Base-by-base conservation (phyloP, 2,888 invertebrate genomes). In the Nysson spinosus region DNA sequence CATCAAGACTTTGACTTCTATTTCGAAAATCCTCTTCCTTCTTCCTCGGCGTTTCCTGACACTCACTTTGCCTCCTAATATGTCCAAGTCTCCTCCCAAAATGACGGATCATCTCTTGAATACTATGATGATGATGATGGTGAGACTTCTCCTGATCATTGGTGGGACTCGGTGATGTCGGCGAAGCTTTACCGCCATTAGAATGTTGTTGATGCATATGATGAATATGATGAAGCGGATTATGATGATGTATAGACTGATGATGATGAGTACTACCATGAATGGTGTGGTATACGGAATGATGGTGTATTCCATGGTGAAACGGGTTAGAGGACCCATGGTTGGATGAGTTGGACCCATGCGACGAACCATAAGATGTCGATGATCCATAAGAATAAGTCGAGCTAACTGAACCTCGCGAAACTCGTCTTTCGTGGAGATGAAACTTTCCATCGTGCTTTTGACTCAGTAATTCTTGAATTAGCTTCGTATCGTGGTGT, bases 1-100 rank as follows among this genome's bases (percentile, higher is more conserved):
- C 90, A 84, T 95, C 95, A 74, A 95, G 88, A 43, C 95, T 95
- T 83, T 94, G 94, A 34, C 95, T 95, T 40, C 95, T 89, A 39
- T 91, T 91, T 12, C 95, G 89, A 82, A 95, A 95, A 78, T 92
- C 93, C 83, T 89, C 90, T 66, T 87, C 89, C n/a, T 87, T 87
- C 16, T 87, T 88, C 16, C 87, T 87, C n/a, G 88, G 89, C 2
- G 88, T 89, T 64, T 91, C 91, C 65, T 92, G 92, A 78, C 84
- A 88, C 72, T 88, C 89, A 79, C 89, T 89, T 61, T 88, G 89
- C 51, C 91, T 89, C 39, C 94, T 89, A 90, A 94, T 94, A 75
- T 93, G 90, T 17, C 93, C 92, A 44, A 94, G 90, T 84, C 92
- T 93, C 82, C 94, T 93, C 17, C 93, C 92, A 74, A 94, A 93